Percentiles rank a stretch among this genome's conserved stretches.
Conservation (phyloP, 2,113 vertebrate genomes). For the Equus przewalskii region DNA sequence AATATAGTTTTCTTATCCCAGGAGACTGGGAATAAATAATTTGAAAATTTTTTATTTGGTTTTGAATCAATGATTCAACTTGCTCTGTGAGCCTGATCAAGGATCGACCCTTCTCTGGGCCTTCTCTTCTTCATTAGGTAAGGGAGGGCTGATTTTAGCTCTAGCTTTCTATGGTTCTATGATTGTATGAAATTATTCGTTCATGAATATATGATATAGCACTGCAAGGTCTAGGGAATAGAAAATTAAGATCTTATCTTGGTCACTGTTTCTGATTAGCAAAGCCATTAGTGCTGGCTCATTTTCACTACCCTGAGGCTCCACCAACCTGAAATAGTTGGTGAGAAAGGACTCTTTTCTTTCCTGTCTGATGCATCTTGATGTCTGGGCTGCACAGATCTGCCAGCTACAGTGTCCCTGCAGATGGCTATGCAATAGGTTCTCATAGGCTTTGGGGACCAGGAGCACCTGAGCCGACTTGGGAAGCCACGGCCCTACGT, state of each 20-base stretch:
- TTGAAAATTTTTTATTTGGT: background rate
- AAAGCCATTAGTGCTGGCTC: slow-evolving; percentile 60
- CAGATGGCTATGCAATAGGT: background rate
- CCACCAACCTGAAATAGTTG: slow-evolving; percentile 37
- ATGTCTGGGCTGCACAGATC: background rate
- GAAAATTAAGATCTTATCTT: slow-evolving; percentile 73
- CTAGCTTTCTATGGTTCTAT: background rate
- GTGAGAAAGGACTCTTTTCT: background rate
- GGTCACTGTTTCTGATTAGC: slow-evolving; percentile 66
- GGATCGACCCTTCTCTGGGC: background rate
- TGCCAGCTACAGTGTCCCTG: background rate
- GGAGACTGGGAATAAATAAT: background rate
- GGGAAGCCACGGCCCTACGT: background rate
- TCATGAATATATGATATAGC: slow-evolving; percentile 49
- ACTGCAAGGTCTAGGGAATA: slow-evolving; percentile 47
- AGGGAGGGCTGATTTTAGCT: background rate
- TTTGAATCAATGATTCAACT: background rate
- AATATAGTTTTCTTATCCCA: background rate
- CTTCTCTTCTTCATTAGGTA: slow-evolving; percentile 25
- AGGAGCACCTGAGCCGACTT: background rate
- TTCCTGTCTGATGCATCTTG: background rate
- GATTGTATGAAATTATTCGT: slow-evolving; percentile 60
- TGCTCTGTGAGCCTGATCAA: background rate
- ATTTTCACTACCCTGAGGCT: slow-evolving; percentile 50
- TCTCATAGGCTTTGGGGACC: background rate